Percentiles rank a stretch among this genome's conserved stretches.
phyloP scores from a whole-genome alignment of 2,797 vertebrate species.

The Acrossocheilus wenchowensis region DNA sequence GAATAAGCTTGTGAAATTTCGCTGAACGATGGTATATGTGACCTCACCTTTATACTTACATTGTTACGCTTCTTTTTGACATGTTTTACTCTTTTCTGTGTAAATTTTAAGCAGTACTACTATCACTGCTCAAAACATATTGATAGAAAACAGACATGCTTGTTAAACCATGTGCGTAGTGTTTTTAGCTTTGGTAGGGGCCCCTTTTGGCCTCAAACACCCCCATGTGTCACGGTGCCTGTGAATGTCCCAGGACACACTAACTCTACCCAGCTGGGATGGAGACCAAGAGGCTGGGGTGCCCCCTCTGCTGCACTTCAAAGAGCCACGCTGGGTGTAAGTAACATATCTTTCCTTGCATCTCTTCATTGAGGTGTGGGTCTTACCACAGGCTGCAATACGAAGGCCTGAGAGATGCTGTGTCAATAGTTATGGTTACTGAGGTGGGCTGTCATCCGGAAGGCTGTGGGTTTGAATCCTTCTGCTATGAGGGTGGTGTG shows the following conservation, averaged over 20 bases:
- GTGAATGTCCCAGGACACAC: slow-evolving; percentile 7
- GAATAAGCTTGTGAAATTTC: neutral
- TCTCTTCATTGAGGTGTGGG: slow-evolving; percentile 19
- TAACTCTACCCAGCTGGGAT: slow-evolving; percentile 49
- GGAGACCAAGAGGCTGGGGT: neutral
- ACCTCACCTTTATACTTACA: neutral
- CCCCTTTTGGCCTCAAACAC: slow-evolving; percentile 15
- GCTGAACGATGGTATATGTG: neutral
- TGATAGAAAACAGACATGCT: slow-evolving; percentile 48
- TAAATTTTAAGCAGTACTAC: neutral
- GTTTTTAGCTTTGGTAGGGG: slow-evolving; percentile 27
- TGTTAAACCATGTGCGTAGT: neutral
- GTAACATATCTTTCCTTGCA: slow-evolving; percentile 10
- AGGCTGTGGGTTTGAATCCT: slow-evolving; percentile 22
- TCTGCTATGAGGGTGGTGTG: neutral
- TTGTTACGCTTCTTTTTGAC: neutral
- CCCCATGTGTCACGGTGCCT: slow-evolving; percentile 22
- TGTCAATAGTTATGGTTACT: slow-evolving; percentile 3
- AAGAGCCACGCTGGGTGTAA: neutral
- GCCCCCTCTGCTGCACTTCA: slow-evolving; percentile 16
- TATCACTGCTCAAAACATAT: slow-evolving; percentile 1
- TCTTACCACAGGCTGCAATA: slow-evolving; percentile 3
- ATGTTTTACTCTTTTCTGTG: neutral
- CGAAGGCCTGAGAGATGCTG: slow-evolving; percentile 4
- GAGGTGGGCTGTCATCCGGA: neutral